These are phyloP conservation scores for Lymantria dispar DNA, from an alignment of 2,888 invertebrate species.

Conservation along the genomic window DNA sequence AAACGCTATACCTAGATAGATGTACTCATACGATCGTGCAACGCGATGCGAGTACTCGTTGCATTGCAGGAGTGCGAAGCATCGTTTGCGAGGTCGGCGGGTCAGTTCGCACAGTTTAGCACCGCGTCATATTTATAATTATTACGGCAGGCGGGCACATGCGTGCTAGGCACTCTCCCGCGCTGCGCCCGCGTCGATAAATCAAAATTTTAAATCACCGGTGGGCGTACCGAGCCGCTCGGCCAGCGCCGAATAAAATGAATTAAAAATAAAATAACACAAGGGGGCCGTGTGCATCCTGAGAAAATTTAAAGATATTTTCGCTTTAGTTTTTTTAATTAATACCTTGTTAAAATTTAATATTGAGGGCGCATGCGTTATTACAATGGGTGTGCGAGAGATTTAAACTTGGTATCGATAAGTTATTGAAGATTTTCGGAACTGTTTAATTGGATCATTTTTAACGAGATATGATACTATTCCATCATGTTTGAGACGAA, in stretches of 20 bases:
- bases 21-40: conserved; percentile 21
- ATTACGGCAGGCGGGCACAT: conserved; percentile 58
- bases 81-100: conserved; percentile 56
- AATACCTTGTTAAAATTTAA: conserved; percentile 83
- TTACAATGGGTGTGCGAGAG: conserved; percentile 80
- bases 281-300: conserved; percentile 73
- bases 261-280: conserved; percentile 79
- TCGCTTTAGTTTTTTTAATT: conserved; percentile 83
- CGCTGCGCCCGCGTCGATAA: conserved; percentile 70
- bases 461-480: conserved; percentile 76
- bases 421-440: conserved; percentile 69
- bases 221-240: conserved; percentile 74
- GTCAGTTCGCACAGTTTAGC: conserved; percentile 78
- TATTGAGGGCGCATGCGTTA: conserved; percentile 80
- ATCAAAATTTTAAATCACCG: conserved; percentile 83
- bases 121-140: conserved; percentile 82
- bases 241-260: conserved; percentile 79
- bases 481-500: conserved; percentile 61
- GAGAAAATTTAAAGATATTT: conserved; percentile 80
- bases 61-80: conserved; percentile 45
- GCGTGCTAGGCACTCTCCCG: conserved; percentile 58
- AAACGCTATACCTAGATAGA: conserved; percentile 15
- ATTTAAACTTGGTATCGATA: conserved; percentile 75
- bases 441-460: conserved; percentile 77
- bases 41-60: conserved; percentile 10